Percentiles rank a stretch among this genome's conserved stretches.
These are phyloP conservation scores for Capromys pilorides DNA, from an alignment of 2,797 vertebrate species.

Conservation along the genomic window DNA sequence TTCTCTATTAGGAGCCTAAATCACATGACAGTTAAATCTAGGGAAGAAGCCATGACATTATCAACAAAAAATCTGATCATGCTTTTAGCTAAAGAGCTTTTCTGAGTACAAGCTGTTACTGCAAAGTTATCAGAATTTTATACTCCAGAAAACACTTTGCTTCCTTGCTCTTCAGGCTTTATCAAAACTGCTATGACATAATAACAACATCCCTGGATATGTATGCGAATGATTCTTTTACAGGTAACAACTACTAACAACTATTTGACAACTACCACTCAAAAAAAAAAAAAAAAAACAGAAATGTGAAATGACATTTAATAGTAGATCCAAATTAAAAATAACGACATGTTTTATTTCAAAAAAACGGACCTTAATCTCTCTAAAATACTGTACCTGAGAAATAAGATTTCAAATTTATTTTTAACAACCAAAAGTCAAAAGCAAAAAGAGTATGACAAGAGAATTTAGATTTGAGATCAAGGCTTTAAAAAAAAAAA, in stretches of 20 bases:
- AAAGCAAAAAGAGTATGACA: neutral
- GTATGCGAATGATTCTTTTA: conserved; percentile 16
- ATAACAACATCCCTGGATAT: neutral
- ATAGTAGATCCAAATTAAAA: conserved; percentile 26
- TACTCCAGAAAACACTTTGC: conserved; percentile 35
- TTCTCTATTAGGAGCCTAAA: conserved; percentile 13
- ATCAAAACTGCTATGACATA: neutral
- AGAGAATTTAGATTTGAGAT: neutral
- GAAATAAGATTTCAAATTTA: conserved; percentile 48
- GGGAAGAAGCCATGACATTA: neutral
- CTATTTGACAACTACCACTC: conserved; percentile 19
- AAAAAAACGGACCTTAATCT: conserved; percentile 10
- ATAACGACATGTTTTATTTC: conserved; percentile 35
- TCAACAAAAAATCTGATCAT: neutral
- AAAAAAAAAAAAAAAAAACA: neutral
- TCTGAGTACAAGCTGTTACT: neutral
- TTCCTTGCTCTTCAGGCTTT: neutral
- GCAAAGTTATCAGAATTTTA: conserved; percentile 39
- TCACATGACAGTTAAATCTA: neutral
- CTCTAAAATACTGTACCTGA: conserved; percentile 32
- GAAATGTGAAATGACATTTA: conserved; percentile 34
- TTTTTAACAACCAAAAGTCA: neutral
- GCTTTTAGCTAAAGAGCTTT: conserved; percentile 8
- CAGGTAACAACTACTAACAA: conserved; percentile 18
- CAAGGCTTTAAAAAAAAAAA: neutral